phyloP scores from a whole-genome alignment of 23 tunicate genomes.

The Corella eumyota region DNA sequence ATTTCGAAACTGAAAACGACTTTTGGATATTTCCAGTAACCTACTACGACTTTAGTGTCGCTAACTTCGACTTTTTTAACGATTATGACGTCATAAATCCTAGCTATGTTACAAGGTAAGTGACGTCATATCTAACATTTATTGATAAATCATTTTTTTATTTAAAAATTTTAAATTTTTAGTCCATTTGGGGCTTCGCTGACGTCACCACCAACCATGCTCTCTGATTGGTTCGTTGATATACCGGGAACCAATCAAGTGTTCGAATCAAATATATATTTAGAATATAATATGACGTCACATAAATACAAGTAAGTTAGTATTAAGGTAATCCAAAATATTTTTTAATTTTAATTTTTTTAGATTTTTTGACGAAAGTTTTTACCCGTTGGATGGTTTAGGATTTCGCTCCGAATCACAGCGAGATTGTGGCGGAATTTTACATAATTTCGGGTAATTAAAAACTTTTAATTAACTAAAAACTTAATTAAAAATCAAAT shows the following conservation, averaged over 20 bases:
- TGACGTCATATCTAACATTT: not conserved
- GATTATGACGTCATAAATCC: constrained; percentile 10
- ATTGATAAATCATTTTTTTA: not conserved
- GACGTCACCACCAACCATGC: constrained; percentile 1
- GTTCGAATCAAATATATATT: not conserved
- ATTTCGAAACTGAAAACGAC: not conserved
- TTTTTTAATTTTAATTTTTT: not conserved
- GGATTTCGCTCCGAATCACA: constrained; percentile 21
- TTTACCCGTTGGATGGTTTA: constrained; percentile 26
- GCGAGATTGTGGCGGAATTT: constrained; percentile 7
- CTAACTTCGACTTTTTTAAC: constrained; percentile 14
- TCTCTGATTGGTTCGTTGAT: constrained; percentile 9
- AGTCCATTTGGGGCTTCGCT: constrained; percentile 22
- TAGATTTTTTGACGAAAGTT: constrained; percentile 14
- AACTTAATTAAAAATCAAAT: not conserved
- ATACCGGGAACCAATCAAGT: constrained; percentile 16
- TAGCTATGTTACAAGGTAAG: constrained; percentile 16
- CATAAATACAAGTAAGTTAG: constrained; percentile 2
- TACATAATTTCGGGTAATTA: constrained; percentile 22
- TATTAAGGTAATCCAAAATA: not conserved
- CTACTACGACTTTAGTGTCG: constrained; percentile 20
- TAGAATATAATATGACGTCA: constrained; percentile 11
- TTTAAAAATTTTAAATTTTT: not conserved
- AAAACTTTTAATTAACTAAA: not conserved
- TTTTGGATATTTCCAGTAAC: constrained; percentile 10